These are phyloP conservation scores for Cryptus armator DNA, from an alignment of 2,888 invertebrate species.

Conservation along the genomic window DNA sequence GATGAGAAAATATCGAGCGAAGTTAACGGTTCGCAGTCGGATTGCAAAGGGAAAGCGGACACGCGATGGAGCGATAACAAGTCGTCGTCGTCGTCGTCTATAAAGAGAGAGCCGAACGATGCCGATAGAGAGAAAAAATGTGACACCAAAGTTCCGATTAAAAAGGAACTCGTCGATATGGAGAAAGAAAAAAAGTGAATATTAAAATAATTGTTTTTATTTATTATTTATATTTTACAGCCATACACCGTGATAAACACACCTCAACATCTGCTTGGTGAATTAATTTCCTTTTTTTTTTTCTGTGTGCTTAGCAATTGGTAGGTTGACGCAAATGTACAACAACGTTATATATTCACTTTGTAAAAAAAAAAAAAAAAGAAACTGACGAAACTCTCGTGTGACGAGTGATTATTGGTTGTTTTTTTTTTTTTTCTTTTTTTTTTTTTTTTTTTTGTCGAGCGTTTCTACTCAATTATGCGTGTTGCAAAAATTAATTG, in stretches of 20 bases:
- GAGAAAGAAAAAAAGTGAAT: slow-evolving; percentile 77
- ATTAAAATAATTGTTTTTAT: slow-evolving; percentile 66
- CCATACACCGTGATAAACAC: slow-evolving; percentile 65
- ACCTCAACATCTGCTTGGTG: slow-evolving; percentile 62
- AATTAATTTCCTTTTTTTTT: slow-evolving; percentile 51
- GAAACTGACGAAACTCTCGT: slow-evolving; percentile 26
- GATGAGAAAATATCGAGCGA: slow-evolving; percentile 81
- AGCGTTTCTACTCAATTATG: slow-evolving; percentile 34
- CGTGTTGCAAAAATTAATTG: slow-evolving; percentile 33
- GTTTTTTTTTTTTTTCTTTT: slow-evolving; percentile 3
- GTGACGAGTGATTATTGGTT: slow-evolving; percentile 17
- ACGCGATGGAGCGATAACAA: slow-evolving; percentile 83
- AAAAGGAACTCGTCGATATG: slow-evolving; percentile 75
- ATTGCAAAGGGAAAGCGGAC: slow-evolving; percentile 82
- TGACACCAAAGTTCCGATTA: slow-evolving; percentile 78
- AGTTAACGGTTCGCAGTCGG: slow-evolving; percentile 82
- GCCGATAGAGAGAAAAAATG: slow-evolving; percentile 81
- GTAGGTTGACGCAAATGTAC: slow-evolving; percentile 54
- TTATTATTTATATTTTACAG: slow-evolving; percentile 70
- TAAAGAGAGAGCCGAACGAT: slow-evolving; percentile 80
- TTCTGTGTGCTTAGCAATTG: slow-evolving; percentile 64
- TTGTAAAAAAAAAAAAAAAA: slow-evolving; percentile 23
- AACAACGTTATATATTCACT: slow-evolving; percentile 27
- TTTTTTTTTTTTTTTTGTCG: too few relatives aligned
- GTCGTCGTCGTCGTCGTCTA: slow-evolving; percentile 58